These are phyloP conservation scores for Spongilla lacustris DNA, from an alignment of 37 sponge, comb jelly and placozoan genomes.

Conservation along the genomic window DNA sequence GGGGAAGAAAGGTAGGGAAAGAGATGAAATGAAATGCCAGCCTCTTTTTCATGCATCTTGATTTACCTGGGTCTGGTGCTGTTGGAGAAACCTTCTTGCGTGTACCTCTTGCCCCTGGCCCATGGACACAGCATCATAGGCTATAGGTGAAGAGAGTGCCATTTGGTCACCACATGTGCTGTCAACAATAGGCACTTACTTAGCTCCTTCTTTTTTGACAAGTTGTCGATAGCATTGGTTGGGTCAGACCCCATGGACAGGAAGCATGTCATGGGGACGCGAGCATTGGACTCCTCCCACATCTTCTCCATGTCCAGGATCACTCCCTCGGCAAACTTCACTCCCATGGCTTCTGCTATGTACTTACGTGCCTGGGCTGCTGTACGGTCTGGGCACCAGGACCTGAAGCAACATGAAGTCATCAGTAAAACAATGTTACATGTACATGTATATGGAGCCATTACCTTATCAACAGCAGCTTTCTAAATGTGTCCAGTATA, in stretches of 20 bases:
- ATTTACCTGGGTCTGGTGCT: slow-evolving; percentile 70
- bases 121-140: slow-evolving; percentile 93
- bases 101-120: slow-evolving; percentile 99
- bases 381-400: slow-evolving; percentile 98
- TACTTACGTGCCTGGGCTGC: slow-evolving; percentile 95
- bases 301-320: slow-evolving; percentile 93
- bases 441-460: not conserved
- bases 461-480: slow-evolving; percentile 87
- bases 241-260: slow-evolving; percentile 99
- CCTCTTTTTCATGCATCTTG: not conserved
- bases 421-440: not conserved
- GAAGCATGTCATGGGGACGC: slow-evolving; percentile 95
- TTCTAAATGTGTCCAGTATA: slow-evolving; percentile 93
- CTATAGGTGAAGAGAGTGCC: slow-evolving; percentile 9
- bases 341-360: slow-evolving; percentile 92
- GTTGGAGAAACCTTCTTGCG: slow-evolving; percentile 88
- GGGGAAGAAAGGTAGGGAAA: not conserved
- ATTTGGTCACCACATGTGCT: not conserved
- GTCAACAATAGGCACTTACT: slow-evolving; percentile 38
- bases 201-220: slow-evolving; percentile 87
- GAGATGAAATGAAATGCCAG: not conserved
- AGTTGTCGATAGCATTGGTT: slow-evolving; percentile 86
- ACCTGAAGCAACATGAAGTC: slow-evolving; percentile 4
- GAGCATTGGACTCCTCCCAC: slow-evolving; percentile 90
- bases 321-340: slow-evolving; percentile 95